Base-by-base conservation (phyloP, 2,113 vertebrate genomes). In the Triplophysa siluroides region DNA sequence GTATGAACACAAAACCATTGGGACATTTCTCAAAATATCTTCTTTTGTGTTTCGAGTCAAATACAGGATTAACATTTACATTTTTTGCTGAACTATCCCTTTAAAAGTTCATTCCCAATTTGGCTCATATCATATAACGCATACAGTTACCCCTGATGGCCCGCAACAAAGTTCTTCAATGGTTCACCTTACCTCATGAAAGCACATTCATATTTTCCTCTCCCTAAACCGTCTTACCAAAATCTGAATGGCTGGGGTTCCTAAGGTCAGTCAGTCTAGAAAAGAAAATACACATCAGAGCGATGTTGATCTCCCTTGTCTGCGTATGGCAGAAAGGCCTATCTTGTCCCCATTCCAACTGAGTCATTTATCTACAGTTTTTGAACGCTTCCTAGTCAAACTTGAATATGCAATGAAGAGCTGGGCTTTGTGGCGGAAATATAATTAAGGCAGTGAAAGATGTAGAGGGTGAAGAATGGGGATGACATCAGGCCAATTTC, bases 401-500 rank as follows among this genome's bases (percentile, higher is more conserved):
- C 95, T 93, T 94, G 95, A 95, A 98, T 98, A 96, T 95, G 94
- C 94, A 95, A 96, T 93, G 95, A 96, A 94, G 93, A 90, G 93
- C 92, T 92, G 94, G 94, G 95, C 94, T 95, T 95, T 96, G 94
- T 95, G 94, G 92, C 94, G 94, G 96, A 97, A 97, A 98, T 95
- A 98, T 96, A 96, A 97, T 98, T 96, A 96, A 93, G 95, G 90
- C 91, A 91, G 94, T 93, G 93, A 95, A 95, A 95, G 95, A 94
- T 94, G 94, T 93, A 91, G 93, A 93, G 93, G 94, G 93, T 94
- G 94, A 92, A 96, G 96, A 96, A 95, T 93, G 90, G 93, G 93
- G 94, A 96, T 97, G 95, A 98, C 97, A 98, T 98, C 97, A 98
- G 96, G 92, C 93, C 91, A 94, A 98, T 99, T 99, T 99, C 97